phyloP scores from a whole-genome alignment of 2,113 vertebrate genomes.

The Pseudonaja textilis region DNA sequence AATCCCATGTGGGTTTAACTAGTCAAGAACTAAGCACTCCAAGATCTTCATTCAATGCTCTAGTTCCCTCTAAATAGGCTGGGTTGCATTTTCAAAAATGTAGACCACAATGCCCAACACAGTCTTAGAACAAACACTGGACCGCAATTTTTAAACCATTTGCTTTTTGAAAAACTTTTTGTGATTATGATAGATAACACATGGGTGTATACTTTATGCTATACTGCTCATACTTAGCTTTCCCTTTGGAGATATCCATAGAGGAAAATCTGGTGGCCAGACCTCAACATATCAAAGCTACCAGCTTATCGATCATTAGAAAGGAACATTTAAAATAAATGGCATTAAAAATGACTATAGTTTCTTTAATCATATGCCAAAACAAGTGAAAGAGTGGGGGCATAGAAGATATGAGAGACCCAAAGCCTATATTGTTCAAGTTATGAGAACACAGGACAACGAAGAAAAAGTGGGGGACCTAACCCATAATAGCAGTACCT shows the following conservation, averaged over 20 bases:
- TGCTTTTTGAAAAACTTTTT: too few species aligned
- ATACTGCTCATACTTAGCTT: not conserved
- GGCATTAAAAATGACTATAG: not conserved
- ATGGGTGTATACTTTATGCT: not conserved
- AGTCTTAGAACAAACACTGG: too few species aligned
- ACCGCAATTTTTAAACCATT: too few species aligned
- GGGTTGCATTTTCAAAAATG: too few species aligned
- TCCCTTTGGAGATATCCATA: not conserved
- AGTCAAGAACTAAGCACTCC: too few species aligned
- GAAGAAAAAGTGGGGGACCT: not conserved
- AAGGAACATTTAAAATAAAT: not conserved
- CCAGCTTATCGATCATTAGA: not conserved
- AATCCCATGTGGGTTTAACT: too few species aligned
- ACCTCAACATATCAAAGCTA: not conserved
- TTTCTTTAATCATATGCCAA: not conserved
- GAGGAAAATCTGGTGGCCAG: not conserved
- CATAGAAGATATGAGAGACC: not conserved
- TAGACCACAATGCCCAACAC: too few species aligned
- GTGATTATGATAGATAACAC: too few species aligned
- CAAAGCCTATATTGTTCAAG: not conserved
- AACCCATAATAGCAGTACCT: not conserved
- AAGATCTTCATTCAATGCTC: too few species aligned
- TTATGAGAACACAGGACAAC: not conserved
- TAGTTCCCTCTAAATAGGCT: too few species aligned
- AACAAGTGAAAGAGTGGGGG: not conserved